These are phyloP conservation scores for Melanotaenia trifasciata DNA, from an alignment of 2,797 vertebrate genomes.

Conservation along the genomic window DNA sequence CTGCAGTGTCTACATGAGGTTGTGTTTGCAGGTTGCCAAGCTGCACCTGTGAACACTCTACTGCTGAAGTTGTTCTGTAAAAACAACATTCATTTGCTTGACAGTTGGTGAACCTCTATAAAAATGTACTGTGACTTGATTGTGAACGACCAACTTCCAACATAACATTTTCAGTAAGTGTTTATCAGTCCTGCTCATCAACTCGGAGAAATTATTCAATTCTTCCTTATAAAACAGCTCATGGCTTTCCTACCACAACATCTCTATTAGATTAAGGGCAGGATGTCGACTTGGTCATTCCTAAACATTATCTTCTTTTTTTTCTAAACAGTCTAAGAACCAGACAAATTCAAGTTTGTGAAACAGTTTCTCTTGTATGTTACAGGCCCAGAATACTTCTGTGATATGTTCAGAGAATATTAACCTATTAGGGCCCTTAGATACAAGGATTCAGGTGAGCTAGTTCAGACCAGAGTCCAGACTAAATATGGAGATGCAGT, in stretches of 20 bases:
- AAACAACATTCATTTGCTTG: background rate
- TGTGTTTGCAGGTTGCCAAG: background rate
- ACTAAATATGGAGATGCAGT: background rate
- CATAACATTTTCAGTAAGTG: background rate
- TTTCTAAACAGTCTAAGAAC: background rate
- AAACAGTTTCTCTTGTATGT: background rate
- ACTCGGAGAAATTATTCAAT: background rate
- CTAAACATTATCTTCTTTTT: background rate
- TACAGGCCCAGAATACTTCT: background rate
- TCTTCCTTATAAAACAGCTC: background rate
- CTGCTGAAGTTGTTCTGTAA: background rate
- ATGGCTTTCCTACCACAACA: background rate
- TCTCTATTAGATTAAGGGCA: background rate
- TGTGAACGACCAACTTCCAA: background rate
- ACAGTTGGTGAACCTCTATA: background rate
- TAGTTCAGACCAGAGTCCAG: background rate
- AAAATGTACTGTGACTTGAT: background rate
- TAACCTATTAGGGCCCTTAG: background rate
- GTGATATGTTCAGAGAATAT: background rate
- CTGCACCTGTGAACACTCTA: background rate
- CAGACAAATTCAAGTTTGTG: background rate
- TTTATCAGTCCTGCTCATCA: background rate
- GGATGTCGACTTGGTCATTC: background rate
- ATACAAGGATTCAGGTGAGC: background rate
- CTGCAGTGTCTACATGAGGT: background rate